phyloP scores from a whole-genome alignment of 2,888 invertebrate genomes.

The Lampropteryx suffumata region DNA sequence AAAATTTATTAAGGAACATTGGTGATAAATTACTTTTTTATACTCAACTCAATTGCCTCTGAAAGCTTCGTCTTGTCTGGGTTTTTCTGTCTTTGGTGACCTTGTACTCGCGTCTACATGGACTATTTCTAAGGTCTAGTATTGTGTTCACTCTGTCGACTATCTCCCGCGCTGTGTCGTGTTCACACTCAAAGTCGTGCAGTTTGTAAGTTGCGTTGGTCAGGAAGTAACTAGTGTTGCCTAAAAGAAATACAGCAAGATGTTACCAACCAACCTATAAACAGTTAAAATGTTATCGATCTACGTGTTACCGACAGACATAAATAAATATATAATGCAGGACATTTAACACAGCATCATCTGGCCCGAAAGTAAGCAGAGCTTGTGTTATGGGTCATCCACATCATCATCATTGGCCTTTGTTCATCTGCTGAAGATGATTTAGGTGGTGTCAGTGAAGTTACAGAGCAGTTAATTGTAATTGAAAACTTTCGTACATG shows the following conservation, averaged over 20 bases:
- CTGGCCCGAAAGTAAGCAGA: too few species aligned
- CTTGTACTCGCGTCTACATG: conserved; percentile 91
- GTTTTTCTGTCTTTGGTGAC: conserved; percentile 88
- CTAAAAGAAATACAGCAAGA: conserved; percentile 41
- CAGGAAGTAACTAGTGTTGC: conserved; percentile 58
- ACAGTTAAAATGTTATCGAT: too few species aligned
- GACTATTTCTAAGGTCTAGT: conserved; percentile 90
- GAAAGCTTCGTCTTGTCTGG: conserved; percentile 84
- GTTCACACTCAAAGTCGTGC: conserved; percentile 94
- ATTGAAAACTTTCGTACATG: too few species aligned
- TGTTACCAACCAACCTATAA: too few species aligned
- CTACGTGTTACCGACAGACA: too few species aligned
- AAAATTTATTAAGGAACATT: conserved; percentile 10
- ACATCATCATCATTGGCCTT: too few species aligned
- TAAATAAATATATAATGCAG: too few species aligned
- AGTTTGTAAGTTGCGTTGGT: conserved; percentile 87
- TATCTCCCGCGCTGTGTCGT: conserved; percentile 89
- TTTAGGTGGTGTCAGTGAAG: too few species aligned
- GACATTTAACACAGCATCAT: too few species aligned
- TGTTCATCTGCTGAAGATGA: too few species aligned
- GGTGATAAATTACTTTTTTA: conserved; percentile 36
- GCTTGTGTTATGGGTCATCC: too few species aligned
- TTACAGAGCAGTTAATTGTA: too few species aligned
- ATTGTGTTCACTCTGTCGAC: conserved; percentile 94
- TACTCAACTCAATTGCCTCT: conserved; percentile 68